Conservation (phyloP, 2,888 invertebrate genomes). For the Pheosia tremula region DNA sequence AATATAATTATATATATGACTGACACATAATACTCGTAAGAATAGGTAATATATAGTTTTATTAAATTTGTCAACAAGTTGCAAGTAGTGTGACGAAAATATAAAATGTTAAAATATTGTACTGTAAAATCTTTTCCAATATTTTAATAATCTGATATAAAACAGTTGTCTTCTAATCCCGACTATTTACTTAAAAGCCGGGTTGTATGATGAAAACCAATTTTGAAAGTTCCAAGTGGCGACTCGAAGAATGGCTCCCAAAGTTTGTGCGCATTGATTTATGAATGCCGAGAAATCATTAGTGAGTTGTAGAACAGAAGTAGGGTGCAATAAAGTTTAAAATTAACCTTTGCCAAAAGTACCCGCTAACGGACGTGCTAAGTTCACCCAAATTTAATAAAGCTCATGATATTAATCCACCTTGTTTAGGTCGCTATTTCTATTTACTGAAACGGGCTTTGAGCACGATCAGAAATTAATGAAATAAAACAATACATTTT, state of each 20-base stretch:
- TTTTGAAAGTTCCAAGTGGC: constrained; percentile 43
- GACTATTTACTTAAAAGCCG: constrained; percentile 26
- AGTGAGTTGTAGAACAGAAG: constrained; percentile 48
- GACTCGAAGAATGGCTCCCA: constrained; percentile 44
- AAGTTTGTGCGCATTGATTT: constrained; percentile 57
- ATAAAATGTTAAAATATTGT: not conserved
- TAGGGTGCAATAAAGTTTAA: constrained; percentile 56
- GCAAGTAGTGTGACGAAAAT: no score
- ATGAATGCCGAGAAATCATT: constrained; percentile 58
- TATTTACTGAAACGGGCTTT: constrained; percentile 5
- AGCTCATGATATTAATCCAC: constrained; percentile 26
- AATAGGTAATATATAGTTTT: no score
- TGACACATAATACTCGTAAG: no score
- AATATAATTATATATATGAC: no score
- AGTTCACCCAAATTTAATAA: constrained; percentile 39
- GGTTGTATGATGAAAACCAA: constrained; percentile 29
- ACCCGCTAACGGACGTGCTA: constrained; percentile 38
- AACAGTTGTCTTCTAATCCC: constrained; percentile 11
- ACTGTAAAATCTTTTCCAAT: not conserved
- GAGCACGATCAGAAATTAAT: not conserved
- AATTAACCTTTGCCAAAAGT: constrained; percentile 49
- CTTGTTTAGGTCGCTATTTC: constrained; percentile 12
- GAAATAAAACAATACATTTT: not conserved
- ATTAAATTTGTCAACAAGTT: no score
- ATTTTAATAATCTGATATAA: not conserved